These are phyloP conservation scores for Carterocephalus palaemon DNA, from an alignment of 2,888 invertebrate genomes.

Conservation along the genomic window DNA sequence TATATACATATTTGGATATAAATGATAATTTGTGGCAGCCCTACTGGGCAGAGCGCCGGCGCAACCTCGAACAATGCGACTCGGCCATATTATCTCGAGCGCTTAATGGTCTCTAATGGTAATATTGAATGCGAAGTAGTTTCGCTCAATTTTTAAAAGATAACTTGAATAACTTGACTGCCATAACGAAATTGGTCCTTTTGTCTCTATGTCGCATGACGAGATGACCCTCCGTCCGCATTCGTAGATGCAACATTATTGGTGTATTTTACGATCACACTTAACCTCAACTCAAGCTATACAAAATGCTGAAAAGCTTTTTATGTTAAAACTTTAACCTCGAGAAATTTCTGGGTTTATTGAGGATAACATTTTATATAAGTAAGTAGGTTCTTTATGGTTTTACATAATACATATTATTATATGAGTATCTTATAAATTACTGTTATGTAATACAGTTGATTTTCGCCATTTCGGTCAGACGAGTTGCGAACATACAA, in stretches of 20 bases:
- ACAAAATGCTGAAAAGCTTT: neutral
- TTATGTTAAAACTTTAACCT: neutral
- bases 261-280: no score
- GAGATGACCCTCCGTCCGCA: no score
- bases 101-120: slow-evolving; percentile 24
- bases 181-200: slow-evolving; percentile 1
- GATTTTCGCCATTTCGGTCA: slow-evolving; percentile 4
- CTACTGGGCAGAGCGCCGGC: slow-evolving; percentile 52
- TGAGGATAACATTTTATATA: slow-evolving; percentile 1
- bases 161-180: no score
- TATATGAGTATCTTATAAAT: no score
- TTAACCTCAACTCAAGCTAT: no score
- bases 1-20: no score
- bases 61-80: slow-evolving; percentile 41
- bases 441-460: neutral
- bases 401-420: no score
- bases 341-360: neutral
- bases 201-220: neutral
- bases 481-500: neutral
- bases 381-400: no score
- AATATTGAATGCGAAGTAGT: slow-evolving; percentile 22
- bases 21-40: no score
- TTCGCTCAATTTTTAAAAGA: slow-evolving; percentile 19
- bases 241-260: no score
- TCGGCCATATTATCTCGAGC: slow-evolving; percentile 19